Conservation (phyloP, 2,113 vertebrate genomes). For the Dasyornis broadbenti region DNA sequence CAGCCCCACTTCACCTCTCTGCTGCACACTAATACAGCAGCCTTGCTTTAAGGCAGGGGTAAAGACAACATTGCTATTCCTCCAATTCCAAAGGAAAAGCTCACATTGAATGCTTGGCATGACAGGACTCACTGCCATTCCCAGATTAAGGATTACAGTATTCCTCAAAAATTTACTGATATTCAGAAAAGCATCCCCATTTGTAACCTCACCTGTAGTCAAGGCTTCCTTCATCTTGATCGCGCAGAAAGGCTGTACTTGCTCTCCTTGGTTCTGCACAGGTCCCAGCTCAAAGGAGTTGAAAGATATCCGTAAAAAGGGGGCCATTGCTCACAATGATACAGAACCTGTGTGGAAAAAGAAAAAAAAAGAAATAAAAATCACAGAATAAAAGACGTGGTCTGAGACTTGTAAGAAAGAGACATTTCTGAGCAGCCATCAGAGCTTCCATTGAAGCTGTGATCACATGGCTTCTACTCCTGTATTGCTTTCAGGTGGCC, state of each 20-base stretch:
- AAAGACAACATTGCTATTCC: background rate
- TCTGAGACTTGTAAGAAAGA: background rate
- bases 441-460: background rate
- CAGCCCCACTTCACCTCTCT: background rate
- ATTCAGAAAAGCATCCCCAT: background rate
- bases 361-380: background rate
- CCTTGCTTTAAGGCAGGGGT: background rate
- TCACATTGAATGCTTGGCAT: background rate
- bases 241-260: conserved; percentile 83
- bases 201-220: conserved; percentile 81
- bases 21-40: background rate
- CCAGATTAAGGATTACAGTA: background rate
- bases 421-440: background rate
- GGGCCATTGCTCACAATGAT: conserved; percentile 79
- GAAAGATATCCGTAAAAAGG: conserved; percentile 92
- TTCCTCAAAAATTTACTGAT: background rate
- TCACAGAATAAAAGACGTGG: background rate
- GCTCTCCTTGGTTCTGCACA: conserved; percentile 68
- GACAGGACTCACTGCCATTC: background rate
- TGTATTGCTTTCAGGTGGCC: background rate
- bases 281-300: conserved; percentile 89
- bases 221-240: conserved; percentile 96
- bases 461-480: background rate
- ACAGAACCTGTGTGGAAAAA: background rate
- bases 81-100: background rate